phyloP scores from a whole-genome alignment of 2,113 vertebrate species.

The Cephalopterus ornatus region DNA sequence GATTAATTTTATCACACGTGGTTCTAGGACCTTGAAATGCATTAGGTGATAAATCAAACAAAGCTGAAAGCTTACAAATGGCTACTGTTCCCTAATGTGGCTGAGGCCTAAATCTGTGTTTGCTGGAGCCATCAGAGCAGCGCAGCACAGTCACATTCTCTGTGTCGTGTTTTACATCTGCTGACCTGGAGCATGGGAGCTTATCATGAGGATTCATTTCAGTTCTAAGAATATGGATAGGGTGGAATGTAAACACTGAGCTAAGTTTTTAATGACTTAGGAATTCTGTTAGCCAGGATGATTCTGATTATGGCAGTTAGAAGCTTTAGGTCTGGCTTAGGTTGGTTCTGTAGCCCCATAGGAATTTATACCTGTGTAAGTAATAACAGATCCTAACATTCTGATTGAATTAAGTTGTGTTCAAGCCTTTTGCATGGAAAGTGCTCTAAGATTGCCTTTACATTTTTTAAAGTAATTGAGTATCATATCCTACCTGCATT shows the following conservation, averaged over 20 bases:
- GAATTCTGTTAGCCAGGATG: not conserved
- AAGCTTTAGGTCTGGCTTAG: not conserved
- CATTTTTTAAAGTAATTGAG: not conserved
- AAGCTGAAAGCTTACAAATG: not conserved
- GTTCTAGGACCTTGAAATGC: not conserved
- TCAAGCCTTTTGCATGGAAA: not conserved
- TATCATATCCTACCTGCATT: not conserved
- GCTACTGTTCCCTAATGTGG: not conserved
- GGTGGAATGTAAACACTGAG: not conserved
- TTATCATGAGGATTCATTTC: not conserved
- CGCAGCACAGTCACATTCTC: not conserved
- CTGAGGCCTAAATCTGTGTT: not conserved
- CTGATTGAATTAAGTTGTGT: not conserved
- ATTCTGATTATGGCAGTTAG: not conserved
- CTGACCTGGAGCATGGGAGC: not conserved
- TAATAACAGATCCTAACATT: not conserved
- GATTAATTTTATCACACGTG: not conserved
- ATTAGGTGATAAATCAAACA: not conserved
- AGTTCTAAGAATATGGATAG: not conserved
- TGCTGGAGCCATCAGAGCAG: not conserved
- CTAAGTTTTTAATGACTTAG: not conserved
- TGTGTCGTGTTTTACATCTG: not conserved
- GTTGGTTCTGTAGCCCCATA: not conserved
- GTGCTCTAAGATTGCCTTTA: not conserved
- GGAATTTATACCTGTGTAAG: not conserved